phyloP scores from a whole-genome alignment of 2,113 vertebrate genomes.

The Centropus unirufus region DNA sequence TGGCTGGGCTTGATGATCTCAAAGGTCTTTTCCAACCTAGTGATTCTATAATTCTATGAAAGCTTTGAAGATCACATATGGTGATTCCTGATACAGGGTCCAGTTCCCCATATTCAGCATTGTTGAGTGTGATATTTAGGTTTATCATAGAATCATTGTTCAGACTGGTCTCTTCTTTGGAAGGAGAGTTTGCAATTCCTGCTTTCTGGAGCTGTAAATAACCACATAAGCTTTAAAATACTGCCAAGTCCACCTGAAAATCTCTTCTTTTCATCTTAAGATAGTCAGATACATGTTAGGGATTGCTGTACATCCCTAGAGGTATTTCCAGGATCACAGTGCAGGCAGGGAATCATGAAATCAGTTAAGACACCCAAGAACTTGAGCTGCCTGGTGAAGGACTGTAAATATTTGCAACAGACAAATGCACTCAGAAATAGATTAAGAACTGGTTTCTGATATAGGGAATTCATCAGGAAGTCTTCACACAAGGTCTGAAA shows the following conservation, averaged over 20 bases:
- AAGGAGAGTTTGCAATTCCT: neutral
- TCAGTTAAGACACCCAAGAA: neutral
- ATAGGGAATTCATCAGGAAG: neutral
- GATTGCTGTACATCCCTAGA: neutral
- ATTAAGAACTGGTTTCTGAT: neutral
- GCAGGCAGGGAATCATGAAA: neutral
- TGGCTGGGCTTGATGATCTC: too few species aligned
- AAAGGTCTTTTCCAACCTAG: too few species aligned
- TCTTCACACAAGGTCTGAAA: neutral
- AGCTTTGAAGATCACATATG: neutral
- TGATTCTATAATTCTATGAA: neutral
- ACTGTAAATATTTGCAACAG: conserved; percentile 13
- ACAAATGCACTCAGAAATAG: neutral
- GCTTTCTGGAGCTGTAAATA: neutral
- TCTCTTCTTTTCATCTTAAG: neutral
- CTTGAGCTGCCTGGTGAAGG: neutral
- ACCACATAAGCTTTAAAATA: neutral
- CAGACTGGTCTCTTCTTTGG: neutral
- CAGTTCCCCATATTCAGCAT: neutral
- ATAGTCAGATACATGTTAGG: neutral
- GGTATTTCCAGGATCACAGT: neutral
- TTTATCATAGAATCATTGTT: neutral
- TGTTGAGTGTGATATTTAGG: neutral
- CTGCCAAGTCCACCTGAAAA: neutral
- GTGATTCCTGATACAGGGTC: neutral